Conservation (phyloP, 2,113 vertebrate species). For the Scytalopus superciliaris region DNA sequence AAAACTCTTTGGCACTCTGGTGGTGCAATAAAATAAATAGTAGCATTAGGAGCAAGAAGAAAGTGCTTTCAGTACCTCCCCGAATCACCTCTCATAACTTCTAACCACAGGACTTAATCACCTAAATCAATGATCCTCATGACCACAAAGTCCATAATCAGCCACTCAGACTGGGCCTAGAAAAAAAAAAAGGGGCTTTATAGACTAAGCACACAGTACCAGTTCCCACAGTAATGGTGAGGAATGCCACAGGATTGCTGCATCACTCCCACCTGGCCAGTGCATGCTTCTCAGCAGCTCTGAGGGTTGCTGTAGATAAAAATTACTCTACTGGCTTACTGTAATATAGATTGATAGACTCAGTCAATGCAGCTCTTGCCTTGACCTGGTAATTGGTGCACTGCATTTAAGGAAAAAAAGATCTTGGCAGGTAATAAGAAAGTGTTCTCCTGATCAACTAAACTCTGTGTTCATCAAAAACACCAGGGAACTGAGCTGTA, state of each 20-base stretch:
- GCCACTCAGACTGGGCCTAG: neutral
- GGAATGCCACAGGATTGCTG: neutral
- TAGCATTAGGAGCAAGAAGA: neutral
- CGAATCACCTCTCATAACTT: neutral
- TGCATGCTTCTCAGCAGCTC: neutral
- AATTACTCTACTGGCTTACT: neutral
- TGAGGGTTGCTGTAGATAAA: neutral
- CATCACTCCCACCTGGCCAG: neutral
- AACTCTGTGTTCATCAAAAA: neutral
- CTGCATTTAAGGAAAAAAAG: neutral
- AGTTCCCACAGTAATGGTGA: neutral
- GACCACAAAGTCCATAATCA: neutral
- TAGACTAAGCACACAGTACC: neutral
- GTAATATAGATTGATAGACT: neutral
- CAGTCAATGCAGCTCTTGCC: neutral
- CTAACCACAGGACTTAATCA: neutral
- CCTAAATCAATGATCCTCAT: neutral
- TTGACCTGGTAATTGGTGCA: neutral
- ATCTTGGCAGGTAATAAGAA: neutral
- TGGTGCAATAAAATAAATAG: neutral
- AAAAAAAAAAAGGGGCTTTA: neutral
- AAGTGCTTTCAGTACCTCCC: neutral
- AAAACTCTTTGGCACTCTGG: neutral
- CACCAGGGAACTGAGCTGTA: neutral
- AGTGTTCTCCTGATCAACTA: neutral